Evolutionary conservation across 2,888 invertebrate genomes (phyloP), one percentile per base, ranked within the genome.

Genomic region (Diarsia dahlii): DNA sequence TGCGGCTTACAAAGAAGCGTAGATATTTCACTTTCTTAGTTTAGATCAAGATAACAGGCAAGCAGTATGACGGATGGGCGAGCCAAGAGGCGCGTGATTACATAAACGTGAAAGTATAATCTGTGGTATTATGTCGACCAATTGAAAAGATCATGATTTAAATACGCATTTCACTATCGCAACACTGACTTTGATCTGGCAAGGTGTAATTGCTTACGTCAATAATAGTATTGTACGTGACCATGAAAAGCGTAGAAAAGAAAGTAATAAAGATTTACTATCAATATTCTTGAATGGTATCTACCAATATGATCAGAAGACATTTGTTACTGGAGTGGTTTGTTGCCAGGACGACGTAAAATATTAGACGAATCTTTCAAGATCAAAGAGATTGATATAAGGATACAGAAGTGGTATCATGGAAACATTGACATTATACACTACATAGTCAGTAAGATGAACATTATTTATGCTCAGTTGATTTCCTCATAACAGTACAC

Each of bases 101-200:
- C 93, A 91, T 94, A 94, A 93, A 93, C 94, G 94, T 93, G 94
- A 94, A 94, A 94, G 94, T 94, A n/a, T n/a, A n/a, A n/a, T n/a
- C n/a, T n/a, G n/a, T n/a, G n/a, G n/a, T n/a, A 92, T 93, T 91
- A 94, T 91, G 91, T 92, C 90, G 92, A 89, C 90, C 92, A 93
- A 94, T 94, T 93, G 92, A 87, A 93, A 93, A 92, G 91, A 92
- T 92, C 91, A 89, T 84, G 86, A 82, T 90, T 89, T 90, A 89
- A 91, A 91, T 91, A 90, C 88, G 87, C 87, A 90, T 89, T 88
- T 87, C 89, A 86, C 86, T 85, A 87, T 85, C 74, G 78, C 78
- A 67, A 76, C 65, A 78, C 74, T 82, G 81, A 77, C 85, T 92
- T 88, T 84, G 88, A 91, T 92, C 85, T 88, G 68, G 85, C 83